These are phyloP conservation scores for Hippocampus guttulatus DNA, from an alignment of 2,113 vertebrate genomes.

Conservation along the genomic window DNA sequence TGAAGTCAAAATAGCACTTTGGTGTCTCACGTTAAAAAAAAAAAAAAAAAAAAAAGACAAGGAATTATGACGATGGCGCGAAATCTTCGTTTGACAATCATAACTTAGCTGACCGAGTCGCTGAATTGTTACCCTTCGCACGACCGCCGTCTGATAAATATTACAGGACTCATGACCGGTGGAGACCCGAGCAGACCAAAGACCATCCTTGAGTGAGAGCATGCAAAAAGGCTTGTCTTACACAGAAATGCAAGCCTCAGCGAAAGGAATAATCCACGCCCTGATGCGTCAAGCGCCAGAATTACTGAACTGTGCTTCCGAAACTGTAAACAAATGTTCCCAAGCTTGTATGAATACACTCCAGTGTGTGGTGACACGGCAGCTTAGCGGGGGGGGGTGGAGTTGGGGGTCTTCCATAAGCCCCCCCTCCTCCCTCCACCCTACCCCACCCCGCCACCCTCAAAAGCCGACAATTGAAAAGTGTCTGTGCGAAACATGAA, in stretches of 20 bases:
- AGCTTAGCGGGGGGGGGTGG: not conserved
- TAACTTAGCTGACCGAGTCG: not conserved
- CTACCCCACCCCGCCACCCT: not conserved
- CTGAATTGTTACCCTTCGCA: not conserved
- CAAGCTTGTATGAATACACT: not conserved
- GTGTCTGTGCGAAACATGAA: not conserved
- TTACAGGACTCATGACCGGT: not conserved
- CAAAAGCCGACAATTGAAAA: constrained; percentile 1
- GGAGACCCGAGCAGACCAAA: not conserved
- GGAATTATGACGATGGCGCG: not conserved
- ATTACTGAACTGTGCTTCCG: not conserved
- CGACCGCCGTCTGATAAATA: not conserved
- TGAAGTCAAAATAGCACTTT: not conserved
- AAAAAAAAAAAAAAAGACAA: not conserved
- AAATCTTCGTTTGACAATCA: not conserved
- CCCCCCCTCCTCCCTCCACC: not conserved
- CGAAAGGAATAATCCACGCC: not conserved
- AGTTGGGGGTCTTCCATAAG: not conserved
- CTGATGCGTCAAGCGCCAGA: not conserved
- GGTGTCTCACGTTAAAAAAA: not conserved
- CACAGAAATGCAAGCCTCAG: not conserved
- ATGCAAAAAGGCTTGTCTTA: not conserved
- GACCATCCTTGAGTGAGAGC: not conserved
- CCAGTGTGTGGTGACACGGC: not conserved
- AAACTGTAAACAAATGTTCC: not conserved